phyloP scores from a whole-genome alignment of 2,888 invertebrate species.

The Rapana venosa region DNA sequence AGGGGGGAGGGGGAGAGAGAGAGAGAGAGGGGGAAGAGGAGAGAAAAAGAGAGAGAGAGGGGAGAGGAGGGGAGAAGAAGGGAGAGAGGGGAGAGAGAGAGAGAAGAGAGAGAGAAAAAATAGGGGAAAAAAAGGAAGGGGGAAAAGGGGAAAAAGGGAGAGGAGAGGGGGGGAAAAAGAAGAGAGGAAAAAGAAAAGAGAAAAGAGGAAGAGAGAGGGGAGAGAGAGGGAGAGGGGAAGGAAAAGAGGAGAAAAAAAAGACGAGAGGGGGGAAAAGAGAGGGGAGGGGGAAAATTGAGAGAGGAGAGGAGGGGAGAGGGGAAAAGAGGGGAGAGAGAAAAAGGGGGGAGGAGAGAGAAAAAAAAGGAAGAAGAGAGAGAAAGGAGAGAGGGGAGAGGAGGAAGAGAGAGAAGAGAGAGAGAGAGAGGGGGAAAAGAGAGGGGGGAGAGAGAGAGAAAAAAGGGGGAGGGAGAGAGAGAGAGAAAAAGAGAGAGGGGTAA shows the following conservation, averaged over 20 bases:
- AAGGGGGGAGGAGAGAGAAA: background rate
- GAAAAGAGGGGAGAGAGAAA: background rate
- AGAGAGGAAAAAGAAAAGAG: background rate
- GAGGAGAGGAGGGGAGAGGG: background rate
- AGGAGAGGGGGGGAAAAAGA: background rate
- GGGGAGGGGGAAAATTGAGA: background rate
- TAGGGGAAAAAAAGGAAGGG: background rate
- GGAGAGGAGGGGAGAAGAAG: background rate
- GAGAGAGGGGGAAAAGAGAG: background rate
- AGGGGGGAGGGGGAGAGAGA: too few species aligned
- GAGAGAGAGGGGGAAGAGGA: too few species aligned
- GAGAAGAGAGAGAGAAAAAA: background rate
- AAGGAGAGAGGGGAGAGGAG: background rate
- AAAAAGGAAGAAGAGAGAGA: conserved; percentile 21
- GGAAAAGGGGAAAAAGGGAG: background rate
- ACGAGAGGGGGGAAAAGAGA: background rate
- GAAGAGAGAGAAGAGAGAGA: background rate
- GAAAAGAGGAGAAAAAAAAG: background rate
- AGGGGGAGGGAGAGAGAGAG: background rate
- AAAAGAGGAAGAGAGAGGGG: background rate
- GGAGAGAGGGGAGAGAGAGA: background rate
- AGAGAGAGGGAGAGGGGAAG: background rate
- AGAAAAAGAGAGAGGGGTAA: conserved; percentile 1
- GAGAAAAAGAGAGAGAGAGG: background rate
- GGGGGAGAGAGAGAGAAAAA: background rate